Evolutionary conservation across 2,888 invertebrate genomes (phyloP).

Genomic region (Phortica okadai): DNA sequence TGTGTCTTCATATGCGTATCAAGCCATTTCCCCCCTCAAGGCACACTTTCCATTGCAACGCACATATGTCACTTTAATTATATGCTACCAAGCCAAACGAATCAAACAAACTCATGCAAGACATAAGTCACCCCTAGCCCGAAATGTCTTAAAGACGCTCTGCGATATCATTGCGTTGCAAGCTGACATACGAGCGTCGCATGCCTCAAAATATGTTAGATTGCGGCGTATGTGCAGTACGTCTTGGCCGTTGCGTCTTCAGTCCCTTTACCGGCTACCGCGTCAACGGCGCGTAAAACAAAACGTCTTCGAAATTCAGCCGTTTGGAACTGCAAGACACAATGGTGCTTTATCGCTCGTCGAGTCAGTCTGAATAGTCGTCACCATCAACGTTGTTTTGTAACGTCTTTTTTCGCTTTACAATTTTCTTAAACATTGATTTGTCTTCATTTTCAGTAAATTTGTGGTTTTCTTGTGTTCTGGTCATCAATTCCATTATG

Average conservation of each 20-base stretch:
- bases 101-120: neutral
- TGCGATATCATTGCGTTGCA: neutral
- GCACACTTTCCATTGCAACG: neutral
- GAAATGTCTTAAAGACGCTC: constrained; percentile 30
- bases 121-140: constrained; percentile 22
- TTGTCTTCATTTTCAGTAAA: neutral
- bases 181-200: neutral
- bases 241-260: neutral
- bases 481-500: neutral
- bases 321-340: constrained; percentile 64
- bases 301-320: constrained; percentile 45
- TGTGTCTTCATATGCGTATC: neutral
- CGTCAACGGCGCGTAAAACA: constrained; percentile 56
- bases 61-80: constrained; percentile 27
- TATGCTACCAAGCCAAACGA: neutral
- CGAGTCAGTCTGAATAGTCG: neutral
- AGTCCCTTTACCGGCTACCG: neutral
- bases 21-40: neutral
- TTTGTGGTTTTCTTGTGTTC: neutral
- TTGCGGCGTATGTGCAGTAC: constrained; percentile 8
- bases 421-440: neutral
- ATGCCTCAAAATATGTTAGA: constrained; percentile 16
- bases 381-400: neutral
- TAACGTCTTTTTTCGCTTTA: constrained; percentile 32
- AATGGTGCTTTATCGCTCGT: constrained; percentile 32